Percentiles rank a stretch among this genome's conserved stretches.
These are phyloP conservation scores for Pygoscelis adeliae DNA, from an alignment of 2,113 vertebrate species.

Conservation along the genomic window DNA sequence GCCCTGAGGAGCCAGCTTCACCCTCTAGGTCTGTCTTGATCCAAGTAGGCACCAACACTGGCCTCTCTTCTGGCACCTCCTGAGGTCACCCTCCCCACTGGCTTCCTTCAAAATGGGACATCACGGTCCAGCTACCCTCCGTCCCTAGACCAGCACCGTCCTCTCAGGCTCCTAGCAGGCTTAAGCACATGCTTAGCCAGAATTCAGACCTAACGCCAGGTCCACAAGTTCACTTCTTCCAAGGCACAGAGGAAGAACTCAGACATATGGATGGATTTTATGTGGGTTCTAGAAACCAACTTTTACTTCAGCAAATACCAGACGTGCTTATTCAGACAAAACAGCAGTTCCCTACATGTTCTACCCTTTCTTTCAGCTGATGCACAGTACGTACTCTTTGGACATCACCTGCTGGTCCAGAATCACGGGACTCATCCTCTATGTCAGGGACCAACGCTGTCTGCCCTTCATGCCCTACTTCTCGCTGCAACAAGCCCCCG, in stretches of 20 bases:
- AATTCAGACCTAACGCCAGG: not conserved
- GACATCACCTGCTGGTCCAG: not conserved
- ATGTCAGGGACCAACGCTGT: accelerated
- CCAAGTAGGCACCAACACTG: not conserved
- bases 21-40: not conserved
- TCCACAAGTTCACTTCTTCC: not conserved
- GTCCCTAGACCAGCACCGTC: not conserved
- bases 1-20: not conserved
- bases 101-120: not conserved
- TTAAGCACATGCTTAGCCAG: not conserved
- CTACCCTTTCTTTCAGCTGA: not conserved
- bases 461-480: not conserved
- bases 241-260: not conserved
- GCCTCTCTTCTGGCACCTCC: not conserved
- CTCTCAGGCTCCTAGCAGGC: not conserved
- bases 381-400: not conserved
- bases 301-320: not conserved
- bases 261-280: not conserved
- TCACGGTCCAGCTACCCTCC: not conserved
- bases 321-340: not conserved
- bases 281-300: not conserved
- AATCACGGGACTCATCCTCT: not conserved
- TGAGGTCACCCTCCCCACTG: not conserved
- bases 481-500: not conserved
- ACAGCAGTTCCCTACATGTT: too few relatives aligned